Base-by-base conservation (phyloP, 2,797 vertebrate species). In the Danio choprae region DNA sequence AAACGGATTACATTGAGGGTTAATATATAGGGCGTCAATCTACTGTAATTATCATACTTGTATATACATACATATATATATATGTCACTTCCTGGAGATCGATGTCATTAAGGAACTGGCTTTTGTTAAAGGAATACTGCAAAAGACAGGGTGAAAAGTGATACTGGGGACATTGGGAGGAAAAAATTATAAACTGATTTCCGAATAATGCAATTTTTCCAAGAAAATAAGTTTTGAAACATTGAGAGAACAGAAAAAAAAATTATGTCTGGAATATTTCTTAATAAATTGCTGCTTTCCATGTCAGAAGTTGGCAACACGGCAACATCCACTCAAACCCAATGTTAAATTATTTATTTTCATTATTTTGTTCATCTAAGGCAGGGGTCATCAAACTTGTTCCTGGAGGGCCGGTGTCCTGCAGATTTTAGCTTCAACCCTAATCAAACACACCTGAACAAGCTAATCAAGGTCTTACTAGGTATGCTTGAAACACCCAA, bases 101-200 rank as follows among this genome's bases (percentile, higher is more conserved):
- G n/a, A 65, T 65, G 41, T 6, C n/a, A 44, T 38, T 29, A 48
- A 59, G 55, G 43, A 74, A 41, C 41, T 63, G 29, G 43, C 6
- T 51, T 74, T n/a, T 55, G 38, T 74, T 65, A 55, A 65, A 65
- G 12, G n/a, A 11, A 50, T 74, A 74, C 58, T 9, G 40, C 70
- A 72, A 73, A 59, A 38, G 58, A 48, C 43, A 7, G 18, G 3
- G 74, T 18, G 2, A 18, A 62, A 38, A 40, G 22, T 36, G 12
- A 67, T 22, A 29, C 1, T 20, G 43, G 12, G 3, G 6, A 20
- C 9, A 13, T 41, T 63, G 60, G 7, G 16, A 4, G 0, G 16
- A 5, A 15, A 4, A 8, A 5, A 38, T 22, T 13, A 36, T 60
- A 6, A 63, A 18, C 10, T 16, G 7, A 18, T 18, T 41, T 63